Evolutionary conservation across 2,113 vertebrate genomes (phyloP).

Genomic region (Odocoileus hemionus): DNA sequence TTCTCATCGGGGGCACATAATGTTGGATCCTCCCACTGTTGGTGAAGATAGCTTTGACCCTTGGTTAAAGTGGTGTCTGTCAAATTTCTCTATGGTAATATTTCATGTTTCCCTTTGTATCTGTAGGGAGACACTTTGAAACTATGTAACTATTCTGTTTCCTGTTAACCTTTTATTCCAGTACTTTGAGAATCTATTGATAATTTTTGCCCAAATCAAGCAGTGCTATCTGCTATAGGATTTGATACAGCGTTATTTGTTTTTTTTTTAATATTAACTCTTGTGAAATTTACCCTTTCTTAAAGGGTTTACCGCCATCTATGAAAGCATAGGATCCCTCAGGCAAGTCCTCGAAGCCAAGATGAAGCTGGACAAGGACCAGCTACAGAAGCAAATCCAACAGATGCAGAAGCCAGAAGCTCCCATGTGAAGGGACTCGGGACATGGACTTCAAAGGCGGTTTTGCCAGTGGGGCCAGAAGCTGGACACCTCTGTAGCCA

Average conservation of each 20-base stretch:
- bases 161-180: background rate
- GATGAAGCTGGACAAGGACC: conserved; percentile 85
- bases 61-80: background rate
- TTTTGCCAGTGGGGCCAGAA: background rate
- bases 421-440: conserved; percentile 70
- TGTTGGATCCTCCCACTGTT: background rate
- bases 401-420: conserved; percentile 78
- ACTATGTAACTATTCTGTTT: background rate
- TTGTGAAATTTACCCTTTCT: background rate
- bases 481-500: background rate
- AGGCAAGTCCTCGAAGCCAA: conserved; percentile 84
- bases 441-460: background rate
- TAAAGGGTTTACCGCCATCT: conserved; percentile 84
- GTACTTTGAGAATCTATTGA: background rate
- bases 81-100: background rate
- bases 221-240: background rate
- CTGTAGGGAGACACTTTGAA: background rate
- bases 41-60: background rate
- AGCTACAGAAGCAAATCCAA: conserved; percentile 83
- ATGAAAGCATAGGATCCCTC: conserved; percentile 85
- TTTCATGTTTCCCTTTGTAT: background rate
- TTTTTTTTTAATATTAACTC: background rate
- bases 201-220: background rate
- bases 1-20: background rate
- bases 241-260: background rate